Evolutionary conservation across 1,140 invertebrate species (phyloP).

Genomic region (Arctopsyche grandis): DNA sequence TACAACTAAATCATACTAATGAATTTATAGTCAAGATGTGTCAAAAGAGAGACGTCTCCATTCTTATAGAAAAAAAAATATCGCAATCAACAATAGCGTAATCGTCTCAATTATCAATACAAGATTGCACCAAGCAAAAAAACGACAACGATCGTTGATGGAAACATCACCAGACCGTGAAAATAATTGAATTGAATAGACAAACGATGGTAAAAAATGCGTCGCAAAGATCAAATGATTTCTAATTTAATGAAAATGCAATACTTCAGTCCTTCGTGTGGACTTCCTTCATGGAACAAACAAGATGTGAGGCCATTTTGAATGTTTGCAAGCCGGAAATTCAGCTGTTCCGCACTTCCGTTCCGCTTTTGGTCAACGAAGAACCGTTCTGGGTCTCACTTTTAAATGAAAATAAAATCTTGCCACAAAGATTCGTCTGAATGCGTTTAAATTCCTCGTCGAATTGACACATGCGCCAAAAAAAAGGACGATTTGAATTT

Average conservation of each 20-base stretch:
- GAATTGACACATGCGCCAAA: neutral
- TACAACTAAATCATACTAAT: too few relatives aligned
- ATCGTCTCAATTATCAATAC: too few relatives aligned
- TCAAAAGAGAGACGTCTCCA: too few relatives aligned
- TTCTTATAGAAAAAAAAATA: too few relatives aligned
- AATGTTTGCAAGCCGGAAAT: conserved; percentile 13
- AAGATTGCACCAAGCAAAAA: too few relatives aligned
- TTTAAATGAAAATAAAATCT: neutral
- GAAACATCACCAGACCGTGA: neutral
- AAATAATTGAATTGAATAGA: neutral
- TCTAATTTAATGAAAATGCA: neutral
- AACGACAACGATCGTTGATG: neutral
- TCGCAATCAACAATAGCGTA: too few relatives aligned
- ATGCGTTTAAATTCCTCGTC: neutral
- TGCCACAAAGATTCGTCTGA: neutral
- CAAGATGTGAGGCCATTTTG: conserved; percentile 20
- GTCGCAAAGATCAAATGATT: neutral
- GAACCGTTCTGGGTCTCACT: neutral
- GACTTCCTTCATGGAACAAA: conserved; percentile 30
- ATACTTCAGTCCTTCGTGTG: neutral
- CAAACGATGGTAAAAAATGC: neutral
- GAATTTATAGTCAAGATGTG: too few relatives aligned
- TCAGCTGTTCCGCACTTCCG: conserved; percentile 10
- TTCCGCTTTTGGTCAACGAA: neutral
- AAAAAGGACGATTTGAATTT: neutral